Base-by-base conservation (phyloP, 2,113 vertebrate genomes). In the Cololabis saira region DNA sequence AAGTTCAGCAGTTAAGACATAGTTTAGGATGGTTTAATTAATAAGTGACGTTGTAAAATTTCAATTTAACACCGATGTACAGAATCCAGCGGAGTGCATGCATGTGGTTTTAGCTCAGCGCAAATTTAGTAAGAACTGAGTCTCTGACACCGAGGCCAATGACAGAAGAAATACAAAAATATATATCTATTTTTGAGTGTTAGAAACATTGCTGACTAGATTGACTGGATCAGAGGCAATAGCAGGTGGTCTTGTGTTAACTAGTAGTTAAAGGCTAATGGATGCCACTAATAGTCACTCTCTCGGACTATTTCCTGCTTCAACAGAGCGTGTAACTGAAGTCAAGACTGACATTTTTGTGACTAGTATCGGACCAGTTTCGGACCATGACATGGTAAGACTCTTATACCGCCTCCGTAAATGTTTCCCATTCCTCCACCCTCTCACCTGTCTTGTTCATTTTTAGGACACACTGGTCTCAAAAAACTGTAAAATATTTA, bases 261-360 rank as follows among this genome's bases (percentile, higher is more conserved):
- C 87, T 92, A 81, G 82, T 90, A 88, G 90, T 90, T 91, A 89
- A 78, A 71, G 80, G 54, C 85, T 93, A 95, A 94, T 91, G 90
- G 93, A 81, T 76, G 76, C 69, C 85, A 73, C 90, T 92, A 92
- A 94, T 92, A 92, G 89, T 89, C 85, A 93, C 91, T 96, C 90
- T 97, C 92, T 93, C 82, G 94, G 90, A 84, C 91, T 92, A 95
- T 97, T 95, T 97, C 91, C 90, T 96, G 93, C 93, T 96, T 93
- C 95, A 95, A 92, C 95, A 99, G 98, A 99, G 95, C 97, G 97
- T 89, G 96, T 99, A 94, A 99, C 98, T n/a, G 97, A 97, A 93
- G 98, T 99, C 92, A 98, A 98, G 95, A 99, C 98, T 76, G 97
- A 99, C 93, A 99, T 99, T 93, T 99, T 99, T 51, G 98, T 99